Percentiles rank a stretch among this genome's conserved stretches.
These are phyloP conservation scores for Scolanthus callimorphus DNA, from an alignment of 92 coral and sea anemone species.

Conservation along the genomic window DNA sequence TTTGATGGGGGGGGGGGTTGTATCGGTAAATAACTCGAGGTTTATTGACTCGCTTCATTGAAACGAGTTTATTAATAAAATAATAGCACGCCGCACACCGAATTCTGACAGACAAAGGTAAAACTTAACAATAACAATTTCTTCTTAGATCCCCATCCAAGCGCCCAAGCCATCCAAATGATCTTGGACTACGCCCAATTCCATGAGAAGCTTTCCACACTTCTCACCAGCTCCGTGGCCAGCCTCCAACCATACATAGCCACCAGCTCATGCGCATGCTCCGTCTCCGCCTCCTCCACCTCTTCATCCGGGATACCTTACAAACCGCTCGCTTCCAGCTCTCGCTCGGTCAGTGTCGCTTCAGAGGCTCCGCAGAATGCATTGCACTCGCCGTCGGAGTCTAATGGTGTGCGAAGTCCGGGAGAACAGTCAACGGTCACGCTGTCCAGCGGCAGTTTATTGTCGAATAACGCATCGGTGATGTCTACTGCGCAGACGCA, in stretches of 20 bases:
- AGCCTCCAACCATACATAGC: constrained; percentile 35
- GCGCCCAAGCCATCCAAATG: constrained; percentile 10
- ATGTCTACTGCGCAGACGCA: constrained; percentile 42
- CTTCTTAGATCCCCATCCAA: no score
- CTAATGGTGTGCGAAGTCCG: constrained; percentile 49
- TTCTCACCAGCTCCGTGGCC: constrained; percentile 45
- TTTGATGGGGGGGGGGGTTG: no score
- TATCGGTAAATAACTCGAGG: no score
- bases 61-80: no score
- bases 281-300: constrained; percentile 78
- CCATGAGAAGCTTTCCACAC: constrained; percentile 54
- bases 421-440: constrained; percentile 46
- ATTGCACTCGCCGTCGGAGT: constrained; percentile 32
- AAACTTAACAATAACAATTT: no score
- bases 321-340: constrained; percentile 79
- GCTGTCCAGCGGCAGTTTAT: constrained; percentile 44
- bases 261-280: constrained; percentile 81
- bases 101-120: no score
- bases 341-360: constrained; percentile 67
- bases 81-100: no score
- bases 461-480: constrained; percentile 49
- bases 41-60: no score
- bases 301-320: constrained; percentile 81
- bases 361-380: constrained; percentile 58
- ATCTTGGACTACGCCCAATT: constrained; percentile 82